Base-by-base conservation (phyloP, 2,797 vertebrate genomes). In the Tenualosa thibaudeaui region DNA sequence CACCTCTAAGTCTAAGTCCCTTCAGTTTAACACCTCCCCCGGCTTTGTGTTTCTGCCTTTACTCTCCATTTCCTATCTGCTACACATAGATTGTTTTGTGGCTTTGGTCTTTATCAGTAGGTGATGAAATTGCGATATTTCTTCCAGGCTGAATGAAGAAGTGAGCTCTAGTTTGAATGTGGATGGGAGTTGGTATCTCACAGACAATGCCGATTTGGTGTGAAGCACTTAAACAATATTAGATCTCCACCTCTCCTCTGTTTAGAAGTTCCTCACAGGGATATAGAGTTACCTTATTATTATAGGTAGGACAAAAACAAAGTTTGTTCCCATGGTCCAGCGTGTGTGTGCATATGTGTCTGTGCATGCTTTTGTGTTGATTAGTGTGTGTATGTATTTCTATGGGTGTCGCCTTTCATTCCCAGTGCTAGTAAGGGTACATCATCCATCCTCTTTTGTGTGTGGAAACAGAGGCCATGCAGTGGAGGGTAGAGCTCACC, bases 241-340 rank as follows among this genome's bases (percentile, higher is more conserved):
- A 85, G 83, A 3, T 40, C 88, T 88, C 85, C 88, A 84, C 82
- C 85, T 84, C 84, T 84, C 62, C 82, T 81, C 31, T 15, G 50
- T 83, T 82, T 53, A 84, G 53, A 31, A 81, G 26, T 86, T 88
- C 91, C 88, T 92, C 89, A 86, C 87, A 88, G 87, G 88, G 87
- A 84, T 90, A 86, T 91, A 88, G 85, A 86, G 85, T 93, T 91
- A 89, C 88, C 81, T 43, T 89, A 91, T 92, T 92, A 93, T 92
- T 91, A 90, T 87, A 88, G 85, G 81, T 81, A 65, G 49, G 58
- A 81, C 60, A 89, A 60, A 88, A 90, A 84, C 50, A 51, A 86
- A 65, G 81, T 40, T 62, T 60, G 83, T 91, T 93, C 91, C 89
- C 90, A 92, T 92, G 90, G 86, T 93, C 87, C 87, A 88, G 65